phyloP scores from a whole-genome alignment of 2,888 invertebrate species.

The Lissocephala sabroskyi region DNA sequence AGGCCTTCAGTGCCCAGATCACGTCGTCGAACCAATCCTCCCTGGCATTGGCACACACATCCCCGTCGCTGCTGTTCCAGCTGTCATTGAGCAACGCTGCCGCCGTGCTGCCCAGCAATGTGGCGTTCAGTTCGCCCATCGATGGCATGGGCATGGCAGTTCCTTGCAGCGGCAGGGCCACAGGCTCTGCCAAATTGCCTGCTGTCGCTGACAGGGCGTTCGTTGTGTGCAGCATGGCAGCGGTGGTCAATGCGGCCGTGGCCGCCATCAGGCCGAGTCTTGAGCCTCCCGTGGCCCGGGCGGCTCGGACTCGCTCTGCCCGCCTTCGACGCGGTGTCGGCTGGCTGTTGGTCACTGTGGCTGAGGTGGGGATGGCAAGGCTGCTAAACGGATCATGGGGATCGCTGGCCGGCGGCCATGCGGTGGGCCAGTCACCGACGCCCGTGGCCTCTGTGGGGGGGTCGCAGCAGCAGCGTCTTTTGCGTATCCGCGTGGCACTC shows the following conservation, averaged over 20 bases:
- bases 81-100: constrained; percentile 41
- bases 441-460: too few species aligned
- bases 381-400: too few species aligned
- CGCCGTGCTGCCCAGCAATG: constrained; percentile 33
- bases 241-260: constrained; percentile 33
- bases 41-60: constrained; percentile 29
- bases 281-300: constrained; percentile 12
- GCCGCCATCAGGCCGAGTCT: constrained; percentile 21
- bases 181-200: constrained; percentile 15
- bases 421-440: too few species aligned
- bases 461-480: constrained; percentile 38
- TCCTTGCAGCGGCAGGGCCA: constrained; percentile 43
- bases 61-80: constrained; percentile 22
- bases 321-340: constrained; percentile 5
- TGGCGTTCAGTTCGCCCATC: constrained; percentile 41
- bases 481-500: constrained; percentile 48
- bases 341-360: constrained; percentile 5
- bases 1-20: constrained; percentile 79
- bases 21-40: constrained; percentile 75
- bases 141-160: constrained; percentile 41
- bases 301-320: neutral
- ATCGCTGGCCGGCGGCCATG: too few species aligned
- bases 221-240: constrained; percentile 43
- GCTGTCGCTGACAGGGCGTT: constrained; percentile 31
- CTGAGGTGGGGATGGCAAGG: neutral